phyloP scores from a whole-genome alignment of 2,888 invertebrate genomes.

The Aleiodes alternator region DNA sequence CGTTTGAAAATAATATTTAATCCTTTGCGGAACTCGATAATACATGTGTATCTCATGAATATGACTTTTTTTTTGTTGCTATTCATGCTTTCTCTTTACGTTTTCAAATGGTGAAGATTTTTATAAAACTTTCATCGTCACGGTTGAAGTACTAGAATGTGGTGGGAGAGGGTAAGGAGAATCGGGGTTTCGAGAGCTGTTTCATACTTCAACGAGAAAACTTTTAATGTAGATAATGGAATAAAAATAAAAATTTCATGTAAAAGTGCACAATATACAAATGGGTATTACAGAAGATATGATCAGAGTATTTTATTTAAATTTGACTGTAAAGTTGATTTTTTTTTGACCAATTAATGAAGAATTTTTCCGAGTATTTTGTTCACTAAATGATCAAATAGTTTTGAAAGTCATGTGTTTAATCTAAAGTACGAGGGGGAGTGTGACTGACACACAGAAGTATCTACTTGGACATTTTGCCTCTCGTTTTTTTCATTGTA shows the following conservation, averaged over 20 bases:
- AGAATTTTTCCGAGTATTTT: too few species aligned
- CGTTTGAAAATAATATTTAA: too few species aligned
- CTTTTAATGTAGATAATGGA: conserved; percentile 31
- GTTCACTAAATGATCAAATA: too few species aligned
- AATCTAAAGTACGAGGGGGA: too few species aligned
- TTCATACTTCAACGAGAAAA: conserved; percentile 41
- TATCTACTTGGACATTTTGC: too few species aligned
- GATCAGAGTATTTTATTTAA: conserved; percentile 2
- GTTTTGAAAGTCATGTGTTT: too few species aligned
- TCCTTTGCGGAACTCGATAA: too few species aligned
- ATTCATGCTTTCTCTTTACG: neutral
- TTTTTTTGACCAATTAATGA: neutral
- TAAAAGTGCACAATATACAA: conserved; percentile 10
- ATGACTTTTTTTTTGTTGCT: neutral
- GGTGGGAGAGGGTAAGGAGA: neutral
- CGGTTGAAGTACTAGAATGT: conserved; percentile 5
- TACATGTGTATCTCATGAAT: conserved; percentile 15
- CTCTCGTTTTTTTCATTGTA: too few species aligned
- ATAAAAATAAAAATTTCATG: conserved; percentile 13
- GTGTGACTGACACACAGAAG: too few species aligned
- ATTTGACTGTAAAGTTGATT: neutral
- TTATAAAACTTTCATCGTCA: conserved; percentile 19
- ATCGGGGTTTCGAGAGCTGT: conserved; percentile 31
- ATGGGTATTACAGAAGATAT: neutral
- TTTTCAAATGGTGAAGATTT: neutral